A percentile compares a stretch with the other conserved stretches of the same genome.
Conservation (phyloP, 2,888 invertebrate genomes). For the Hypomecis atomaria region DNA sequence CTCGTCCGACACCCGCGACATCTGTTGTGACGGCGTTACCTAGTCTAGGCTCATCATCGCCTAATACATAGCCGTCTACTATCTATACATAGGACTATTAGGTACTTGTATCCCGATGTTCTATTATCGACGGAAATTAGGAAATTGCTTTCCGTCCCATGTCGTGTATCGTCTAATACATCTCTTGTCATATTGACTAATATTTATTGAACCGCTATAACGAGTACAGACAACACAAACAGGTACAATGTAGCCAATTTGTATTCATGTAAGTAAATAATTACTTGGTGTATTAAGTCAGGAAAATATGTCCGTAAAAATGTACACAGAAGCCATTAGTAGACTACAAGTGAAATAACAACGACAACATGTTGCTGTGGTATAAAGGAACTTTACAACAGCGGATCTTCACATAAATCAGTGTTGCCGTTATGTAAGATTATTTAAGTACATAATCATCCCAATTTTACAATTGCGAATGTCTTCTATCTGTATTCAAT, state of each 20-base stretch:
- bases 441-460: no score
- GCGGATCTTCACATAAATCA: constrained; percentile 12
- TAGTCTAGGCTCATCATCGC: neutral
- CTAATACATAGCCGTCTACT: neutral
- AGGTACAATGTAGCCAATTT: constrained; percentile 20
- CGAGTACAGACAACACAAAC: constrained; percentile 7
- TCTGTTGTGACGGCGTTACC: constrained; percentile 59
- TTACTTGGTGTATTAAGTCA: constrained; percentile 3
- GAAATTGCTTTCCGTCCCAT: constrained; percentile 13
- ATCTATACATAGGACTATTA: neutral
- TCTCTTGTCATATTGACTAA: neutral
- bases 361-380: constrained; percentile 10
- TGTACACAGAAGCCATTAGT: constrained; percentile 12
- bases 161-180: neutral
- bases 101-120: neutral
- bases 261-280: constrained; percentile 8
- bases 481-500: no score
- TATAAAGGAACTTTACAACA: constrained; percentile 4
- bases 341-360: constrained; percentile 21
- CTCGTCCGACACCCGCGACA: constrained; percentile 43
- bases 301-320: constrained; percentile 14
- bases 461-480: no score
- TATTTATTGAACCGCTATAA: constrained; percentile 9
- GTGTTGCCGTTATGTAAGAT: neutral
- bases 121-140: constrained; percentile 13